Base-by-base conservation (phyloP, 2,113 vertebrate species). In the Rynchops niger region DNA sequence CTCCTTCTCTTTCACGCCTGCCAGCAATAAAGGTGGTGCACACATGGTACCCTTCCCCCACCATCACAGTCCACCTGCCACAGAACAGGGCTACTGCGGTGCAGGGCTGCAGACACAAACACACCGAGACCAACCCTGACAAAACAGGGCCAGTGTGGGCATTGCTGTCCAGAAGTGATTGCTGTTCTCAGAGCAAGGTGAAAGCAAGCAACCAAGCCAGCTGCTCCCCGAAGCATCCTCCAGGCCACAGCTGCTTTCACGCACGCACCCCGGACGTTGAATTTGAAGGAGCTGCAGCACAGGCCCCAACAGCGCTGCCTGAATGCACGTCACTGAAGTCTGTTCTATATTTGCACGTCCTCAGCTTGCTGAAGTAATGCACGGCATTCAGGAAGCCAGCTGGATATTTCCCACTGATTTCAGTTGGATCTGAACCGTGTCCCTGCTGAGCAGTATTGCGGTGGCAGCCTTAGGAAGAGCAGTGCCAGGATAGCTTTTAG, bases 371-470 rank as follows among this genome's bases (percentile, higher is more conserved):
- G 45, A 94, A 95, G 78, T 87, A 76, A 94, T 6, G 15, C 78
- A 20, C 5, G 17, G 65, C 13, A 4, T 53, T 87, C 84, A 90
- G 89, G 84, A 96, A 91, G 61, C 95, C 71, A 89, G 92, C 36
- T 85, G 82, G 74, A 72, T 90, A 91, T 82, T 82, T 91, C 71
- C 78, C 94, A 47, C 50, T 73, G 86, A 80, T 58, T 91, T 89
- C 81, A 90, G 50, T 22, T 94, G 66, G 93, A 95, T 62, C 50
- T 42, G 78, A 76, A 62, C 34, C 6, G 2, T 65, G 53, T 8
- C 32, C 80, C 70, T 15, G 11, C 67, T 45, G 82, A 85, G 81
- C 7, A 5, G 53, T 26, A 69, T 15, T 30, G n/a, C 0, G 0
- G 62, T 65, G 71, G 78, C 56, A 91, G 70, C 65, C 61, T 58